A percentile compares a stretch with the other conserved stretches of the same genome.
Conservation (phyloP, 2,888 invertebrate genomes). For the Ernsta delagoae region DNA sequence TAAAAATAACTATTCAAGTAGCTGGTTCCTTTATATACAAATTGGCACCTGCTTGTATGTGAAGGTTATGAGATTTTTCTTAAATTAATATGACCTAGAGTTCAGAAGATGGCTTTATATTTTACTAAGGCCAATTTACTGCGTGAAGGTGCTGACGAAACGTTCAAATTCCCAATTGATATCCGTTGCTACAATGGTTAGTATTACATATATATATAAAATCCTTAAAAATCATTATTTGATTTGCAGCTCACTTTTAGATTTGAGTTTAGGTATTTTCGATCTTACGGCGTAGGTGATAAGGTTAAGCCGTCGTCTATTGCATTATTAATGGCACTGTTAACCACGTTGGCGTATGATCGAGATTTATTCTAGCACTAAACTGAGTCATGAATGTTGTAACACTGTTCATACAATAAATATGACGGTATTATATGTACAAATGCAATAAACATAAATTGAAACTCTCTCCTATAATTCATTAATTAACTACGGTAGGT, state of each 20-base stretch:
- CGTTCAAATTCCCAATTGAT: constrained; percentile 10
- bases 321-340: background rate
- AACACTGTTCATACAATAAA: constrained; percentile 26
- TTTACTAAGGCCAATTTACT: constrained; percentile 10
- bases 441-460: too few species aligned
- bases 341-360: constrained; percentile 15
- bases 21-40: background rate
- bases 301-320: background rate
- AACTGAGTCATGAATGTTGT: constrained; percentile 34
- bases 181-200: constrained; percentile 2
- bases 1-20: background rate
- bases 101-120: background rate
- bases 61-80: constrained; percentile 19
- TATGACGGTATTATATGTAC: too few species aligned
- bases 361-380: constrained; percentile 31
- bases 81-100: constrained; percentile 18
- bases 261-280: constrained; percentile 1
- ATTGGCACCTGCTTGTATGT: background rate
- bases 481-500: too few species aligned
- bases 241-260: constrained; percentile 4
- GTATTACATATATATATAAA: constrained; percentile 7
- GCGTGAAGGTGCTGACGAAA: background rate
- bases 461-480: too few species aligned
- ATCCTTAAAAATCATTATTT: too few species aligned
- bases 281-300: background rate